Evolutionary conservation across 2,888 invertebrate species (phyloP).

Genomic region (Panopea generosa): DNA sequence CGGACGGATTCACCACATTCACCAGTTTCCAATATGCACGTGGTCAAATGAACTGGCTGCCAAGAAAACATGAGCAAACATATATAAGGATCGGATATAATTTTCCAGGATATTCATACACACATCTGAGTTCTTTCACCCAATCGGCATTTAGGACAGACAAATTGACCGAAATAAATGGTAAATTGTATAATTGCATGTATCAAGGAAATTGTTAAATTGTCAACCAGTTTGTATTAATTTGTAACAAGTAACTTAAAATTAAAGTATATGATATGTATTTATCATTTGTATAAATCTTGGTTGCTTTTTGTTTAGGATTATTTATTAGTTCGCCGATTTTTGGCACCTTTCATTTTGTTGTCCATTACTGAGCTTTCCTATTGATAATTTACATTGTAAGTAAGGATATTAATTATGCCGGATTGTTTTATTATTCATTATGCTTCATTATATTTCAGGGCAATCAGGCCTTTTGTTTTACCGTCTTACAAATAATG

Average conservation of each 20-base stretch:
- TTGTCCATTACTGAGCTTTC: no score
- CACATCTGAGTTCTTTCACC: constrained; percentile 8
- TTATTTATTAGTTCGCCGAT: no score
- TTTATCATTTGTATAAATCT: background rate
- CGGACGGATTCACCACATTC: constrained; percentile 15
- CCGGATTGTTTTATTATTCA: no score
- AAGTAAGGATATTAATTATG: no score
- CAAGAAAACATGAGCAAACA: background rate
- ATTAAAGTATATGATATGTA: no score
- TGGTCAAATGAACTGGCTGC: constrained; percentile 12
- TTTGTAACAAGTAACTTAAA: no score
- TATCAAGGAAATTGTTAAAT: no score
- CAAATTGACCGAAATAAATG: constrained; percentile 7
- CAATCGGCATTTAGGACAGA: constrained; percentile 3
- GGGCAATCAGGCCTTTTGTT: constrained; percentile 11
- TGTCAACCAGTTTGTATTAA: background rate
- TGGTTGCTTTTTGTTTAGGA: no score
- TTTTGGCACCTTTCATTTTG: no score
- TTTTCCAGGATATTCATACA: background rate
- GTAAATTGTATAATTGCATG: background rate
- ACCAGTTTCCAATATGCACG: constrained; percentile 12
- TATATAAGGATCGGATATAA: constrained; percentile 19
- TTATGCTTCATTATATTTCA: background rate
- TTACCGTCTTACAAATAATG: background rate
- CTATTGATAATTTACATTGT: no score